Base-by-base conservation (phyloP, 2,113 vertebrate genomes). In the Anhinga anhinga region DNA sequence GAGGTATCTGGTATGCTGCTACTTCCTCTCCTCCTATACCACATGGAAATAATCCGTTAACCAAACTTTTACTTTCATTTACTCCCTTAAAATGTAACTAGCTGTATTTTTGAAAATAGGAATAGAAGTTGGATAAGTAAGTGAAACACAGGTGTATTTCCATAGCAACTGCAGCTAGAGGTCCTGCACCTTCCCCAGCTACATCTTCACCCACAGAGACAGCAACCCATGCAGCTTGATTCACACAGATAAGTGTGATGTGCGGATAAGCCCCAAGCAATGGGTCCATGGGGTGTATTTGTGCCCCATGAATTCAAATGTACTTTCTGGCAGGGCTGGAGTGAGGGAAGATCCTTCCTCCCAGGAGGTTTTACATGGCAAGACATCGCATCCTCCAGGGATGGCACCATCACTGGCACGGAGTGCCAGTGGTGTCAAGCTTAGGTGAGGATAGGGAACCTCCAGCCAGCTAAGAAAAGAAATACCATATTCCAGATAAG, bases 321-420 rank as follows among this genome's bases (percentile, higher is more conserved):
- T 20, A 52, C 30, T 62, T 89, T 25, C 23, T 88, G 65, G 34
- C 44, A 92, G 30, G 23, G 36, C 52, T 21, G 9, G 3, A 15
- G 6, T 10, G 25, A 85, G 13, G 53, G 8, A 81, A 77, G 11
- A 34, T 44, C 34, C 36, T 65, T 83, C 25, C 36, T 73, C 11
- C 10, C 15, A 12, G n/a, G 21, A 91, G 29, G n/a, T 36, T 92
- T 72, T 36, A 38, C 19, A 10, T 22, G 21, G 36, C 25, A 70
- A 63, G 66, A 36, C 7, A 44, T 15, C 1, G 0, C 13, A 76
- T 56, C 25, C 38, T 55, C 3, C 2, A 4, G n/a, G 23, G 47
- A 17, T n/a, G 29, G 17, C 50, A 78, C 7, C 42, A 52, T 3
- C 3, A 29, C 23, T 53, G 1, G 0, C 15, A 10, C 19, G 5